Base-by-base conservation (phyloP, 1,140 invertebrate species). In the Phocides pigmalion region DNA sequence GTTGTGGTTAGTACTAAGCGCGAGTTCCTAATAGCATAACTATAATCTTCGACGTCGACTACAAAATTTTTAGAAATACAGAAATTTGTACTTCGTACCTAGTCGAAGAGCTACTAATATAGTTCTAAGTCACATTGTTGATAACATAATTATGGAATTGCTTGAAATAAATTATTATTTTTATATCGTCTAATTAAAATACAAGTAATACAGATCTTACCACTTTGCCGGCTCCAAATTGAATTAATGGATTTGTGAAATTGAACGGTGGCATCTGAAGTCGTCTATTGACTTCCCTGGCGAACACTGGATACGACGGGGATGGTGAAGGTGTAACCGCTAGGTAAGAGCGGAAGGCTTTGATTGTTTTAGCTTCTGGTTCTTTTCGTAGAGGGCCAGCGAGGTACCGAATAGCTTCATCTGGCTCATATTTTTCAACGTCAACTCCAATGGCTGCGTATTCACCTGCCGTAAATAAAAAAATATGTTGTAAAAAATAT, bases 361-460 rank as follows among this genome's bases (percentile, higher is more conserved):
- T 86, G 9, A 92, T 51, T 0, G 93, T 87, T 9, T 86, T 89
- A 2, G 92, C 82, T 0, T 93, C 92, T 2, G 82, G 76, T 14
- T 93, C 92, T 62, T 95, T 94, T 35, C 94, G 88, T 28, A 97
- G 90, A 0, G 97, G 92, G 1, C 96, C 96, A 5, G 94, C 92
- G 0, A 98, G 93, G 91, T 96, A 98, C 58, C 95, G 95, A 22
- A 93, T 92, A 0, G 97, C 96, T 51, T 95, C 93, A 2, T 94
- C 92, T 2, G 93, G 87, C 70, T 97, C 96, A 86, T 97, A 98
- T 70, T 97, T 96, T 77, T 97, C 96, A 1, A 97, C 95, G 76
- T 98, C 97, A 3, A 99, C 95, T 9, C 97, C 98, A 15, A 98
- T 95, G 2, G 98, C 96, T 72, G 96, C 96, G 83, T 98, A 98